These are phyloP conservation scores for Acleris literana DNA, from an alignment of 2,888 invertebrate species.

Conservation along the genomic window DNA sequence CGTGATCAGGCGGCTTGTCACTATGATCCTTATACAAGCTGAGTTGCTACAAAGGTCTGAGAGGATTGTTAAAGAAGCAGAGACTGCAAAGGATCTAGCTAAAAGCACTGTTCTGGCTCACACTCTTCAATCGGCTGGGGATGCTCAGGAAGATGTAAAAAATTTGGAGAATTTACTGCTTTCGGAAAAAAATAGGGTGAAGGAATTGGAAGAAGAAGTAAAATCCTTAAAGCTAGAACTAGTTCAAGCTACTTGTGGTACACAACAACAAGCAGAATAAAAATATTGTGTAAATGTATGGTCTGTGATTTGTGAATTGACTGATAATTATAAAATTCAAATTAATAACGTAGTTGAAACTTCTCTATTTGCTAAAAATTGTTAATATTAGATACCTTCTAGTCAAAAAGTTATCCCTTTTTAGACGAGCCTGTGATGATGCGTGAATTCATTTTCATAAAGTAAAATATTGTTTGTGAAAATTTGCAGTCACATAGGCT, in stretches of 20 bases:
- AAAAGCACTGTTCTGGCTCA: conserved; percentile 59
- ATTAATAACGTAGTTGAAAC: too few relatives aligned
- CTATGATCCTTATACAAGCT: conserved; percentile 86
- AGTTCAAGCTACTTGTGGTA: conserved; percentile 47
- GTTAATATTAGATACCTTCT: too few relatives aligned
- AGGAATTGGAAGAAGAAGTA: conserved; percentile 57
- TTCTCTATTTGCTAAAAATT: too few relatives aligned
- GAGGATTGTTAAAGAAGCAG: conserved; percentile 87
- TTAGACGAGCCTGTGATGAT: too few relatives aligned
- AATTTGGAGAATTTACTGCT: conserved; percentile 52
- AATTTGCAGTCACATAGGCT: too few relatives aligned
- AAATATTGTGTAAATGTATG: background rate
- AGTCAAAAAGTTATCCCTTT: too few relatives aligned
- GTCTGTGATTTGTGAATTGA: conserved; percentile 13
- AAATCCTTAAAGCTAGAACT: conserved; percentile 60
- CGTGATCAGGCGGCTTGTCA: conserved; percentile 86
- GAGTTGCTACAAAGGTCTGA: conserved; percentile 84
- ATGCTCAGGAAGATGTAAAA: conserved; percentile 48
- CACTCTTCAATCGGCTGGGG: conserved; percentile 49
- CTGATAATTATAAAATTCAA: background rate
- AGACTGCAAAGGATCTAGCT: conserved; percentile 82
- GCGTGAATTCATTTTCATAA: too few relatives aligned
- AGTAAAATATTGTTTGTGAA: too few relatives aligned
- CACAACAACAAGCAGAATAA: conserved; percentile 52
- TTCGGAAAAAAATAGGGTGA: conserved; percentile 51